Conservation (phyloP, 1,140 invertebrate genomes). For the Drosophila nebulosa region DNA sequence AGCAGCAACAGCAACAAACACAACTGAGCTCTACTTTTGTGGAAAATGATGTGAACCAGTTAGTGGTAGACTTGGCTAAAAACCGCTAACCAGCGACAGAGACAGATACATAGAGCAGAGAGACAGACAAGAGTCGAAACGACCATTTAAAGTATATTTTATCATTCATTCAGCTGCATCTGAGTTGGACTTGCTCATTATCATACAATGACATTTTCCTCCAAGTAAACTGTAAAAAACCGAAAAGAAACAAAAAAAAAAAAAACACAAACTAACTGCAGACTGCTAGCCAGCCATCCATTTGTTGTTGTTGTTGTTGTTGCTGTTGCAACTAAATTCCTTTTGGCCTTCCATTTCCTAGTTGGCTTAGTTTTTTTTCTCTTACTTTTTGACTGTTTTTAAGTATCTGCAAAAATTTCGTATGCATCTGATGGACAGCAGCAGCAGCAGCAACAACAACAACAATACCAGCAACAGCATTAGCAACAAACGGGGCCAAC, state of each 20-base stretch:
- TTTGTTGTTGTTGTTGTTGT: conserved; percentile 61
- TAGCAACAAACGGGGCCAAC: conserved; percentile 51
- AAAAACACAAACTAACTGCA: conserved; percentile 48
- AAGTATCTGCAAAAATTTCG: conserved; percentile 71
- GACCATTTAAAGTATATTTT: conserved; percentile 78
- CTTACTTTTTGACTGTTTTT: conserved; percentile 65
- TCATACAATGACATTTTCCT: conserved; percentile 77
- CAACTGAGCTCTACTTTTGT: conserved; percentile 39
- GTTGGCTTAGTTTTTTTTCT: conserved; percentile 37
- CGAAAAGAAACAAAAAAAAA: conserved; percentile 8
- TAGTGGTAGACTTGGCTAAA: conserved; percentile 23
- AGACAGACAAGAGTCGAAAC: conserved; percentile 74
- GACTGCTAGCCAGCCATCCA: conserved; percentile 55
- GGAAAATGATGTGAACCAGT: conserved; percentile 77
- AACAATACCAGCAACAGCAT: no score
- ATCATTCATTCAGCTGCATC: conserved; percentile 77
- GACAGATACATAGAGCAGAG: not conserved
- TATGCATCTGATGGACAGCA: conserved; percentile 77
- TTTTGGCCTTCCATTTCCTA: conserved; percentile 60
- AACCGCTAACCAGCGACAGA: conserved; percentile 66
- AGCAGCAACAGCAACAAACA: not conserved
- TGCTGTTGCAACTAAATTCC: conserved; percentile 53
- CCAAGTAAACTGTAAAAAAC: conserved; percentile 41
- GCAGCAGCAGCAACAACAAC: conserved; percentile 38
- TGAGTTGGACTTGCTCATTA: conserved; percentile 74